phyloP scores from a whole-genome alignment of 2,888 invertebrate species.

The Drosophila fungiperda region DNA sequence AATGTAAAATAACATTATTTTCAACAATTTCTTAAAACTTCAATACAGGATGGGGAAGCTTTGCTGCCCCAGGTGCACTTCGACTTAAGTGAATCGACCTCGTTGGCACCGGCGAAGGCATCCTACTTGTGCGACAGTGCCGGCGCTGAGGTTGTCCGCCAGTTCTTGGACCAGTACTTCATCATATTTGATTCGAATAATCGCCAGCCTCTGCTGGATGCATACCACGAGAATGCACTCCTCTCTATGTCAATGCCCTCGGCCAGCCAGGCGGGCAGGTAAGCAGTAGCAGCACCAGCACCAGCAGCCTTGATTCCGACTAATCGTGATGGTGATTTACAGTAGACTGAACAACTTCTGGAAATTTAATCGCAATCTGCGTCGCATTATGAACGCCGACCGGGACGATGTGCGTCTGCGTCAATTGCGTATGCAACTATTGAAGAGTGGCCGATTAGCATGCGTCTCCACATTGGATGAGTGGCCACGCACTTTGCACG shows the following conservation, averaged over 20 bases:
- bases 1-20: too few relatives aligned
- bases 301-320: background rate
- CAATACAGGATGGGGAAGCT: constrained; percentile 83
- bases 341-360: constrained; percentile 86
- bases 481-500: constrained; percentile 94
- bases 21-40: background rate
- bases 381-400: constrained; percentile 86
- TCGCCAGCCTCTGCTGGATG: constrained; percentile 91
- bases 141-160: constrained; percentile 86
- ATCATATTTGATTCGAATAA: constrained; percentile 92
- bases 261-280: constrained; percentile 85
- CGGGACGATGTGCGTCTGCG: constrained; percentile 83
- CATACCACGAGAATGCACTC: constrained; percentile 94
- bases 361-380: constrained; percentile 88
- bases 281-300: constrained; percentile 77
- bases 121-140: constrained; percentile 59
- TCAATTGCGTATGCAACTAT: constrained; percentile 86
- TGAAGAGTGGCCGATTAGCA: constrained; percentile 91
- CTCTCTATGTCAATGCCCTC: constrained; percentile 90
- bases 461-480: constrained; percentile 93
- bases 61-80: constrained; percentile 89
- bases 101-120: constrained; percentile 83
- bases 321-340: background rate
- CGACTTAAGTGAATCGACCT: constrained; percentile 88
- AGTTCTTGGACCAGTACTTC: constrained; percentile 95